Conservation (phyloP, 2,113 vertebrate species). For the Lycocorax pyrrhopterus region DNA sequence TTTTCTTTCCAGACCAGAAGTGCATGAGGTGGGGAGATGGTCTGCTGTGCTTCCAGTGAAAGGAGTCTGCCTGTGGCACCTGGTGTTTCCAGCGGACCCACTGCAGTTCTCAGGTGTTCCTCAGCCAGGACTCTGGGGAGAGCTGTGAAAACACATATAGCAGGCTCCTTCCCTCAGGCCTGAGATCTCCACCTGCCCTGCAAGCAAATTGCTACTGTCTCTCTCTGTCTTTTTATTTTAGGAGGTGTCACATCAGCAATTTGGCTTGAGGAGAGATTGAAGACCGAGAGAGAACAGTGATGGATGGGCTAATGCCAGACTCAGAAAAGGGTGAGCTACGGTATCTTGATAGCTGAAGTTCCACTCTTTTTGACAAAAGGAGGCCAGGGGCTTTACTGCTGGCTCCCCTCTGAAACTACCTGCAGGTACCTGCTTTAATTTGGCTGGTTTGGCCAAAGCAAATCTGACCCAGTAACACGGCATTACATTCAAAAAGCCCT, state of each 20-base stretch:
- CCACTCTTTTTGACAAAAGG: neutral
- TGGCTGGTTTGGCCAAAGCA: neutral
- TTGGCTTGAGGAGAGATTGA: neutral
- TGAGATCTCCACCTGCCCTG: neutral
- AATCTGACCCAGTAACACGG: accelerated
- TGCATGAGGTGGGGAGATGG: neutral
- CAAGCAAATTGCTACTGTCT: neutral
- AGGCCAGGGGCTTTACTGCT: neutral
- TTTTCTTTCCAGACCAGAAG: neutral
- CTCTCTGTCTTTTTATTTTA: neutral
- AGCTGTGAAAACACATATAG: neutral
- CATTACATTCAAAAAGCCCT: neutral
- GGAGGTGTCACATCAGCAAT: neutral
- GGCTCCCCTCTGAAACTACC: neutral
- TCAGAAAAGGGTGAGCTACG: neutral
- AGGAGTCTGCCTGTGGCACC: neutral
- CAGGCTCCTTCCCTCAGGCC: neutral
- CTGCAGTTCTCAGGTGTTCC: neutral
- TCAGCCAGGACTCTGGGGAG: neutral
- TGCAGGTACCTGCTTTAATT: neutral
- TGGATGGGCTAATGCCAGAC: neutral
- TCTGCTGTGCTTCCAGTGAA: neutral
- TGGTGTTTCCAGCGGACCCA: neutral
- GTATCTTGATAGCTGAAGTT: neutral
- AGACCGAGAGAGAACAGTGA: neutral